These are phyloP conservation scores for Fregata magnificens DNA, from an alignment of 2,113 vertebrate genomes.

Conservation along the genomic window DNA sequence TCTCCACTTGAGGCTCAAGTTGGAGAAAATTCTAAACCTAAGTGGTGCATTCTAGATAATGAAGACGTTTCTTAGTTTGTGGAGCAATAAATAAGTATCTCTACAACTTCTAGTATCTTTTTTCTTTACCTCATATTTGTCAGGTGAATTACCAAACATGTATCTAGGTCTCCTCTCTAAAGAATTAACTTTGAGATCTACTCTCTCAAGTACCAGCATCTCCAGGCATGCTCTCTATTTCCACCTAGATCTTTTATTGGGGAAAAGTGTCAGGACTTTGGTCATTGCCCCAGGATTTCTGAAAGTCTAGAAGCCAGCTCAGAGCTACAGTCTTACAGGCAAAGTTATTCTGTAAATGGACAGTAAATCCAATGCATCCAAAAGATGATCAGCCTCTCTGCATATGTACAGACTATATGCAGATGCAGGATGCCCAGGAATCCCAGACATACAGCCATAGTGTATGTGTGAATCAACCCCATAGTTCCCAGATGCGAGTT, in stretches of 20 bases:
- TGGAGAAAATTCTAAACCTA: neutral
- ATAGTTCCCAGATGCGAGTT: neutral
- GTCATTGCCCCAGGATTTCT: neutral
- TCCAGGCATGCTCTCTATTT: neutral
- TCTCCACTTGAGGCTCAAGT: neutral
- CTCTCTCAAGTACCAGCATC: neutral
- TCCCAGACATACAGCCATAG: neutral
- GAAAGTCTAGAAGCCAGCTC: neutral
- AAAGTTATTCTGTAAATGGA: neutral
- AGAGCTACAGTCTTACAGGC: neutral
- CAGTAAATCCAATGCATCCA: neutral
- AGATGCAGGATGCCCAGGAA: neutral
- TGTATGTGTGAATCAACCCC: neutral
- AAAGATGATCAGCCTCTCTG: neutral
- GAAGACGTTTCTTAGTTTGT: neutral
- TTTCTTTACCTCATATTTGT: neutral
- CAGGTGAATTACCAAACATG: neutral
- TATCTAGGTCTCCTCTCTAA: neutral
- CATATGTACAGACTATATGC: neutral
- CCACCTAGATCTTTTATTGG: fast-evolving
- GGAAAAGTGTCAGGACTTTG: neutral
- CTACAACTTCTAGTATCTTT: neutral
- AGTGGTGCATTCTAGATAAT: neutral
- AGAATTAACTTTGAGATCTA: neutral
- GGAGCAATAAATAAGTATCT: neutral